Base-by-base conservation (phyloP, 2,797 vertebrate genomes). In the Rhadinocentrus ornatus region DNA sequence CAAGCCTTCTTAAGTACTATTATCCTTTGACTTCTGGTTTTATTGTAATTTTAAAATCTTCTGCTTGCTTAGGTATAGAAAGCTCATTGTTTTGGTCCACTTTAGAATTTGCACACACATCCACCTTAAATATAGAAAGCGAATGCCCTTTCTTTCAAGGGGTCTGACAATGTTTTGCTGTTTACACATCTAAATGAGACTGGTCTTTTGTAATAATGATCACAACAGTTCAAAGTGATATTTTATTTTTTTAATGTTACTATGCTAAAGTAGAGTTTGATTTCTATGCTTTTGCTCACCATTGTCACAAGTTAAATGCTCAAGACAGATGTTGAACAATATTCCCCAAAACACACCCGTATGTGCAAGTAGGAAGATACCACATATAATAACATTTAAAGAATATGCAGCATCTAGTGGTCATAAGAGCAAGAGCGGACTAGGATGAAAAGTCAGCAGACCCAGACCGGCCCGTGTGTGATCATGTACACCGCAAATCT, bases 231-330 rank as follows among this genome's bases (percentile, higher is more conserved):
- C 2, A 50, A 24, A 50, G 10, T 50, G 0, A 26, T 24, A 22
- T 26, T 52, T 24, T 12, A 52, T 24, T 24, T 27, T 26, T 13
- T 24, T 15, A 12, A 4, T 1, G 0, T 37, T 1, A 1, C 24
- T 53, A 66, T 24, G 29, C 32, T 57, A 12, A 66, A 66, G 29
- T 41, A 26, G 20, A 66, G 52, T 55, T 55, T 39, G 11, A 29
- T 57, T 57, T 55, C 11, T 3, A 35, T 22, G 18, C 6, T 55
- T 55, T 54, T 41, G 6, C 5, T 18, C 1, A 44, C 6, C 20
- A 55, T 16, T 54, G 55, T 9, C 20, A 46, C 12, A 56, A 44
- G n/a, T 57, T 46, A 41, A 56, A 46, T 44, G 27, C 13, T 57
- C 2, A 57, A 24, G n/a, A 41, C 8, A 31, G 18, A 37, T 56